Conservation (phyloP, 2,797 vertebrate species). For the Rhabdophis nuchalis region DNA sequence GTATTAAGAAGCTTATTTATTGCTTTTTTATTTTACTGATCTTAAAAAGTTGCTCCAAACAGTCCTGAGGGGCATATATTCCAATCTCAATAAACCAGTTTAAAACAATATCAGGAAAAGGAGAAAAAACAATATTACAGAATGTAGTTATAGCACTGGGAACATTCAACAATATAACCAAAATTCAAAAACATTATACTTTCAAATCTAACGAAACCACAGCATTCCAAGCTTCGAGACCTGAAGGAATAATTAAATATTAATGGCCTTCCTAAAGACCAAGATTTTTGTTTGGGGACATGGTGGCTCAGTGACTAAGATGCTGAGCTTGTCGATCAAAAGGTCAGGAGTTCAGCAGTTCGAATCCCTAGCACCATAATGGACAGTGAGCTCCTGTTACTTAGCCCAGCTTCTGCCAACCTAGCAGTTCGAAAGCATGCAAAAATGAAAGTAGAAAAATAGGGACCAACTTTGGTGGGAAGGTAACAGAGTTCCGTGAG, state of each 20-base stretch:
- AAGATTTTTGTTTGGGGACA: not conserved
- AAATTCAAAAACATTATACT: not conserved
- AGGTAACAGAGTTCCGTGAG: no score
- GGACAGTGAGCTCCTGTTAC: no score
- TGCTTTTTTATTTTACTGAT: not conserved
- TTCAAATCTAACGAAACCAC: not conserved
- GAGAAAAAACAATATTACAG: not conserved
- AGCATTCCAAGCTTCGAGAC: not conserved
- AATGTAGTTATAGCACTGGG: not conserved
- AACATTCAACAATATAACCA: not conserved
- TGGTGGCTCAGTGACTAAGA: no score
- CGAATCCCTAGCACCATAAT: no score
- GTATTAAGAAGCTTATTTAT: not conserved
- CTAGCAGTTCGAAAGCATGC: no score
- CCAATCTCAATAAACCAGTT: not conserved
- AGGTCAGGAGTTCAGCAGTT: no score
- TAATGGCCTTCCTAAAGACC: not conserved
- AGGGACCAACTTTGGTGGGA: no score
- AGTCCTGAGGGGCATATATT: not conserved
- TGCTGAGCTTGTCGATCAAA: no score
- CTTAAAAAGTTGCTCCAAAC: not conserved
- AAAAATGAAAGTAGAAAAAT: no score
- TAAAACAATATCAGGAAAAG: not conserved
- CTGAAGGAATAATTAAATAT: not conserved
- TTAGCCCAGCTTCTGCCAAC: no score